A percentile compares a stretch with the other conserved stretches of the same genome.
Conservation (phyloP, 2,888 invertebrate genomes). For the Hybos culiciformis region DNA sequence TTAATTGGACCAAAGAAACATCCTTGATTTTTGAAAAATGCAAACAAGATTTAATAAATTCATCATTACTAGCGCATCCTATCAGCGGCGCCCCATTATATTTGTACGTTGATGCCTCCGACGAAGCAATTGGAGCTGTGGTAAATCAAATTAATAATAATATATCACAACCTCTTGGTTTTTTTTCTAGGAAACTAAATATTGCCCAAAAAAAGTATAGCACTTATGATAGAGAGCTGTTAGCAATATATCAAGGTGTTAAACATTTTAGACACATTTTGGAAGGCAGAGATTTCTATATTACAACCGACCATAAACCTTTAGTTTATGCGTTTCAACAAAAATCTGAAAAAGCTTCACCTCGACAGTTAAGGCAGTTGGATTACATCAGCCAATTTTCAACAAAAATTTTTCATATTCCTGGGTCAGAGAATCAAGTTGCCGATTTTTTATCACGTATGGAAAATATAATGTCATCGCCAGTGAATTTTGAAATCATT, state of each 20-base stretch:
- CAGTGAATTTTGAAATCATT: too few relatives aligned
- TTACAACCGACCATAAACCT: slow-evolving; percentile 7
- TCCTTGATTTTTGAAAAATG: background rate
- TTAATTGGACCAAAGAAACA: background rate
- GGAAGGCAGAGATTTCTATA: slow-evolving; percentile 2
- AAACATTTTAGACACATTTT: slow-evolving; percentile 5
- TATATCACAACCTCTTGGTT: slow-evolving; percentile 1
- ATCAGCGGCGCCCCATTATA: background rate
- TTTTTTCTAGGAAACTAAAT: background rate
- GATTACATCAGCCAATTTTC: slow-evolving; percentile 4
- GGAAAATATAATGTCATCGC: too few relatives aligned
- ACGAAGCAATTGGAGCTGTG: slow-evolving; percentile 1
- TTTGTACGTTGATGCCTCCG: background rate
- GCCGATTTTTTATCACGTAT: slow-evolving; percentile 4
- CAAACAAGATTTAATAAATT: background rate
- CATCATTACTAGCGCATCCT: background rate
- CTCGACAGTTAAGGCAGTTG: slow-evolving; percentile 1
- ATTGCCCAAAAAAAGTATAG: slow-evolving; percentile 2
- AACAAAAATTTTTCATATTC: background rate
- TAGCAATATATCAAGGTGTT: background rate
- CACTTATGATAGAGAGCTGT: slow-evolving; percentile 7
- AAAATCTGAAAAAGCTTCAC: slow-evolving; percentile 3
- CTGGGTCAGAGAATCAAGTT: slow-evolving; percentile 3
- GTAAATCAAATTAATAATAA: background rate
- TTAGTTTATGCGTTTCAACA: background rate